These are phyloP conservation scores for Ophion costatus DNA, from an alignment of 2,888 invertebrate genomes.

Conservation along the genomic window DNA sequence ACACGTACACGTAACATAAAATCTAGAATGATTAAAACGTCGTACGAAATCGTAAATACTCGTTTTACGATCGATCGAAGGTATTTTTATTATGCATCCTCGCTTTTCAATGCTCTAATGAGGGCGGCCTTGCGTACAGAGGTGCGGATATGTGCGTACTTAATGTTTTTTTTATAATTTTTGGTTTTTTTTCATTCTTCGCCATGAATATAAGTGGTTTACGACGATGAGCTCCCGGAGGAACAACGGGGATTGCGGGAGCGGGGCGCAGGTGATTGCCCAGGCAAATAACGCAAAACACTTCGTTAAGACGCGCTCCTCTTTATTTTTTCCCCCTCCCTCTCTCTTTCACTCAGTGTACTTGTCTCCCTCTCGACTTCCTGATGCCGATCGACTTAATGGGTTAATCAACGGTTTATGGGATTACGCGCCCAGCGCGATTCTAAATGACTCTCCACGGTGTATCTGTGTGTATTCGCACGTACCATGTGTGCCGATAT, in stretches of 20 bases:
- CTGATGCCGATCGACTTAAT: constrained; percentile 69
- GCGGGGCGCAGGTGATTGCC: constrained; percentile 58
- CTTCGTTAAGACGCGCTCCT: constrained; percentile 63
- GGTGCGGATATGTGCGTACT: constrained; percentile 13
- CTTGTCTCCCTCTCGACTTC: constrained; percentile 58
- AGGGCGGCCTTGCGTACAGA: constrained; percentile 32
- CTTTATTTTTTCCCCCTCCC: constrained; percentile 49
- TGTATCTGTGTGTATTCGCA: background rate
- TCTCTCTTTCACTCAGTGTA: constrained; percentile 35
- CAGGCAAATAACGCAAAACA: constrained; percentile 65
- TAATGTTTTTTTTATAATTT: constrained; percentile 1
- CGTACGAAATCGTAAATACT: constrained; percentile 57
- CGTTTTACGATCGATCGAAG: constrained; percentile 59
- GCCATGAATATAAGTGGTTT: constrained; percentile 38
- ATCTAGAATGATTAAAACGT: background rate
- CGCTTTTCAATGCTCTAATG: constrained; percentile 55
- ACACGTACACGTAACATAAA: background rate
- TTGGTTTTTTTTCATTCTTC: constrained; percentile 10
- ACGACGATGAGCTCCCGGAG: constrained; percentile 39
- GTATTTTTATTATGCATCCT: constrained; percentile 39
- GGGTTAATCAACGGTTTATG: constrained; percentile 71
- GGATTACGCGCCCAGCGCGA: constrained; percentile 62
- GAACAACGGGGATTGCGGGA: constrained; percentile 30
- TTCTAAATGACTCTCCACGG: constrained; percentile 46
- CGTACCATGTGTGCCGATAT: constrained; percentile 8